A percentile compares a stretch with the other conserved stretches of the same genome.
phyloP scores from a whole-genome alignment of 2,113 vertebrate genomes.

The Megaceryle maxima region DNA sequence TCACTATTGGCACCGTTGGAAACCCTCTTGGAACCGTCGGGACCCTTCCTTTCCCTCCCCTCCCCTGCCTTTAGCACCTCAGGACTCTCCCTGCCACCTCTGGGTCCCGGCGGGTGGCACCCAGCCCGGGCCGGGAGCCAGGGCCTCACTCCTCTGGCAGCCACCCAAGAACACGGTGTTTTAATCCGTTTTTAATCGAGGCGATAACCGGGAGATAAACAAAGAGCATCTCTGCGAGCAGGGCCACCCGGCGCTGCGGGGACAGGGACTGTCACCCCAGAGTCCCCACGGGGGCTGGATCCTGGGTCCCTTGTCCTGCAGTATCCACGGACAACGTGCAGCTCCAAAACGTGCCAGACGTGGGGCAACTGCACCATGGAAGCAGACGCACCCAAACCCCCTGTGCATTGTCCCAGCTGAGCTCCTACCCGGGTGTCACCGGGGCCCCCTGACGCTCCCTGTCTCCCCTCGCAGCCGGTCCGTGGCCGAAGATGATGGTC shows the following conservation, averaged over 20 bases:
- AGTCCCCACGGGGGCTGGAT: rapidly evolving
- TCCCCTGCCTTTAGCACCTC: background rate
- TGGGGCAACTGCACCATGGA: background rate
- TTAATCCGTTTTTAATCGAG: background rate
- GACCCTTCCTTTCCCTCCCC: too few relatives aligned
- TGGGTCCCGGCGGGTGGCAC: background rate
- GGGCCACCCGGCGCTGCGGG: rapidly evolving
- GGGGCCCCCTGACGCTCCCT: background rate
- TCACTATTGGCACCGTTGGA: background rate
- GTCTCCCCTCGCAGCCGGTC: background rate
- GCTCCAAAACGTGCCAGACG: background rate
- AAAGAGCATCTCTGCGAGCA: background rate
- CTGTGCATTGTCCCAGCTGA: background rate
- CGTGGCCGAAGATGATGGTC: constrained; percentile 47
- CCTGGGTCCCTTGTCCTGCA: background rate
- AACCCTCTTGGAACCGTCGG: too few relatives aligned
- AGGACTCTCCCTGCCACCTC: background rate
- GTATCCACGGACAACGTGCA: rapidly evolving
- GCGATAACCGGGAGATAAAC: background rate
- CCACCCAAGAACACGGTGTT: background rate
- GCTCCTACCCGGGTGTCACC: rapidly evolving
- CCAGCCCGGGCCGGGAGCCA: background rate
- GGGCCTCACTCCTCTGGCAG: background rate
- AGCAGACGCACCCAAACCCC: background rate
- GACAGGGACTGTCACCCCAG: rapidly evolving